phyloP scores from a whole-genome alignment of 2,797 vertebrate genomes.

The Cephalopachus bancanus region DNA sequence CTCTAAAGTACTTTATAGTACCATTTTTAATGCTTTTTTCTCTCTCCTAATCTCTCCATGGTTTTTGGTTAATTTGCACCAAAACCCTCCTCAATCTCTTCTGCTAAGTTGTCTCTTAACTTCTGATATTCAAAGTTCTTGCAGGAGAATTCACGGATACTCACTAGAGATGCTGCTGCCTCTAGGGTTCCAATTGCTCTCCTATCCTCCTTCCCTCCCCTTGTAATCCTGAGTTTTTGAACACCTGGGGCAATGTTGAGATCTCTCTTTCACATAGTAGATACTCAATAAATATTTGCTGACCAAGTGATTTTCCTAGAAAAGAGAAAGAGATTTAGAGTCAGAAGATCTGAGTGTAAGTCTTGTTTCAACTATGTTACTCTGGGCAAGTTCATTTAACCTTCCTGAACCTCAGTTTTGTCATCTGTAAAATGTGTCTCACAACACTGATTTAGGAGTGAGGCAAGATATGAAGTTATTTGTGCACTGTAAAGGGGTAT shows the following conservation, averaged over 20 bases:
- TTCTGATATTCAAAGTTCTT: neutral
- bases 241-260: fast-evolving
- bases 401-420: neutral
- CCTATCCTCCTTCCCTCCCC: neutral
- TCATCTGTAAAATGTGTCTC: neutral
- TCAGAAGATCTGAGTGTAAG: neutral
- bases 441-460: neutral
- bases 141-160: neutral
- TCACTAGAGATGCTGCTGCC: neutral
- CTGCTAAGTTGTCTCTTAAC: neutral
- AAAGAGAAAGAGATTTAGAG: conserved; percentile 4
- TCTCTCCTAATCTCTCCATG: neutral
- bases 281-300: neutral
- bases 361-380: neutral
- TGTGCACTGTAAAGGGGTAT: neutral
- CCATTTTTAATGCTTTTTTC: neutral
- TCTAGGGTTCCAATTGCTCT: neutral
- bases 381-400: neutral
- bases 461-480: neutral
- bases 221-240: neutral
- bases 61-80: neutral
- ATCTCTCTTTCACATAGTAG: neutral
- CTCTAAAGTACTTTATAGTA: neutral
- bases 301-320: neutral
- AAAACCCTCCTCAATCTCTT: neutral